Conservation (phyloP, 2,888 invertebrate species). For the Polylopha cassiicola region DNA sequence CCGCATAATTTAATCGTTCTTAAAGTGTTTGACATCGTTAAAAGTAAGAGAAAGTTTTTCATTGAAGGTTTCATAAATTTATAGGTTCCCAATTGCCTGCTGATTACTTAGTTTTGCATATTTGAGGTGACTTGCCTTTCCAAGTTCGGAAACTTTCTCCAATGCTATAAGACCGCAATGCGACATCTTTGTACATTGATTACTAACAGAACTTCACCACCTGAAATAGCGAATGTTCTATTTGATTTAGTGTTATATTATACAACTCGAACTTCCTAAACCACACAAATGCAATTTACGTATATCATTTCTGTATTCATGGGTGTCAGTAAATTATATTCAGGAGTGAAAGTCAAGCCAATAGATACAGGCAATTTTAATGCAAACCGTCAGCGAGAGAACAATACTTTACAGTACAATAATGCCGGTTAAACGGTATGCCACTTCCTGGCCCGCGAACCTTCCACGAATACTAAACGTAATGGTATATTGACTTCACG, state of each 20-base stretch:
- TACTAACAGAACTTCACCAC: constrained; percentile 9
- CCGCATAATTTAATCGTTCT: constrained; percentile 27
- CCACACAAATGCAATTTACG: too few species aligned
- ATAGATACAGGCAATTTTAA: constrained; percentile 39
- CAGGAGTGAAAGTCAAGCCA: constrained; percentile 12
- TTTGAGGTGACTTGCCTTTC: constrained; percentile 4
- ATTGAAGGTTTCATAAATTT: constrained; percentile 5
- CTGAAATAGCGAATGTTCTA: too few species aligned
- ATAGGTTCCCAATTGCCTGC: constrained; percentile 1
- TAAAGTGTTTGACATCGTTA: constrained; percentile 19
- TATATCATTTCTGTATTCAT: too few species aligned
- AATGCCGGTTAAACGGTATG: constrained; percentile 64
- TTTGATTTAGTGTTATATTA: neutral
- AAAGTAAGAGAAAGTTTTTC: constrained; percentile 18
- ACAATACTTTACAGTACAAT: constrained; percentile 62
- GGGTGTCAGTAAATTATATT: too few species aligned
- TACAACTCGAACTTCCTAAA: neutral
- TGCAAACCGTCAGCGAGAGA: constrained; percentile 46
- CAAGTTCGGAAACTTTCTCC: constrained; percentile 10
- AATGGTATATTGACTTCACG: too few species aligned
- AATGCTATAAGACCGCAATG: constrained; percentile 19
- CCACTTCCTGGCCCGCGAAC: constrained; percentile 50
- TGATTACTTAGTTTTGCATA: constrained; percentile 6
- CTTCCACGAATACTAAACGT: constrained; percentile 53
- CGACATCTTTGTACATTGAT: constrained; percentile 21